These are phyloP conservation scores for Manacus vitellinus DNA, from an alignment of 2,113 vertebrate genomes.

Conservation along the genomic window DNA sequence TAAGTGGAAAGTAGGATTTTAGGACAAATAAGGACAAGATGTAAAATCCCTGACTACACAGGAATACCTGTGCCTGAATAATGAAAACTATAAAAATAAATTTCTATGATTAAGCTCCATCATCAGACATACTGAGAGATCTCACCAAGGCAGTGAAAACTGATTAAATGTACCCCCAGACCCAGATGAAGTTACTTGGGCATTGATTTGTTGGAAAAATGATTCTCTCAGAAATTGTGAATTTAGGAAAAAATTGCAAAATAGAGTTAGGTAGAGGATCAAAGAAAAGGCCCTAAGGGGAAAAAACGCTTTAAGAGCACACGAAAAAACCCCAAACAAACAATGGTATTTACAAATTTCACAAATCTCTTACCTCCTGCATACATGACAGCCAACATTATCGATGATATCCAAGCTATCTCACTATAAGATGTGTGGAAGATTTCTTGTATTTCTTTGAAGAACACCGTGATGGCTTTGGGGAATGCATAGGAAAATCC, in stretches of 20 bases:
- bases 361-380: slow-evolving; percentile 86
- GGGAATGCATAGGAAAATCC: slow-evolving; percentile 98
- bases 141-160: background rate
- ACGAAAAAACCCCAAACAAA: background rate
- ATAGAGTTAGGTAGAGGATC: background rate
- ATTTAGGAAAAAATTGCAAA: background rate
- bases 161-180: background rate
- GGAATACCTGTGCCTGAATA: background rate
- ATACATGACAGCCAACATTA: slow-evolving; percentile 99
- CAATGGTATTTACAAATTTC: background rate
- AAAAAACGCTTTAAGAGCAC: background rate
- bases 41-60: background rate
- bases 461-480: slow-evolving; percentile 95
- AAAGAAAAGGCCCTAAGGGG: background rate
- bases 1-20: background rate
- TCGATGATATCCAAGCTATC: slow-evolving; percentile 96
- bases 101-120: background rate
- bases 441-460: slow-evolving; percentile 94
- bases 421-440: slow-evolving; percentile 88
- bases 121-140: background rate
- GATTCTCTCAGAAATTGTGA: background rate
- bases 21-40: background rate
- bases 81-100: background rate
- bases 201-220: background rate
- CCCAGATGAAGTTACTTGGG: background rate